phyloP scores from a whole-genome alignment of 2,113 vertebrate genomes.

The Desmodus rotundus region DNA sequence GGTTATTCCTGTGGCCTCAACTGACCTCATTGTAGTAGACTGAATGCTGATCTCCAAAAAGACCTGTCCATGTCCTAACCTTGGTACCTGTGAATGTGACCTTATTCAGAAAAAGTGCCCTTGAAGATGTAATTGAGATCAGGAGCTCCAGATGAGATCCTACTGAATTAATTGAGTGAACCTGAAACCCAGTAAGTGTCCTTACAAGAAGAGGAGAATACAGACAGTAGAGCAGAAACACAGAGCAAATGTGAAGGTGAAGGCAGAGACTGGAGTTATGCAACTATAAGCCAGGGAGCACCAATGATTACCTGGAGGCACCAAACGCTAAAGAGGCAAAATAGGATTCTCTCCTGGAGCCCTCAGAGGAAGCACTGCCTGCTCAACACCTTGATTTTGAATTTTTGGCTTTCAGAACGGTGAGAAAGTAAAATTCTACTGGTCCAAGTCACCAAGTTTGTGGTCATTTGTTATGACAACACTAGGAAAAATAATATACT shows the following conservation, averaged over 20 bases:
- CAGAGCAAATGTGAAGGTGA: neutral
- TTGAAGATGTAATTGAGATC: neutral
- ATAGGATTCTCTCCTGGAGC: neutral
- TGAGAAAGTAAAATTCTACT: neutral
- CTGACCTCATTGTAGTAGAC: neutral
- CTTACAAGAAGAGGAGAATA: neutral
- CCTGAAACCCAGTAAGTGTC: neutral
- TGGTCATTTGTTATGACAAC: neutral
- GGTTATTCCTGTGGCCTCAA: neutral
- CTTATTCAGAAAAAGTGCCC: neutral
- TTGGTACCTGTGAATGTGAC: neutral
- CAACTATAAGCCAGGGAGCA: neutral
- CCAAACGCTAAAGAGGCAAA: neutral
- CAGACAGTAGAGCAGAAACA: neutral
- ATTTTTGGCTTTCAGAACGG: too few species aligned
- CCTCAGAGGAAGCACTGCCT: neutral
- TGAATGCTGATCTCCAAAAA: neutral
- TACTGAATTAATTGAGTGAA: neutral
- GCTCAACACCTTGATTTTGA: too few species aligned
- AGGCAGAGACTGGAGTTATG: neutral
- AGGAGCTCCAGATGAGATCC: neutral
- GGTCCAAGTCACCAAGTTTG: neutral
- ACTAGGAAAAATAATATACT: neutral
- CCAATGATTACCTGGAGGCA: neutral
- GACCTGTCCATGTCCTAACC: neutral